Percentiles rank a stretch among this genome's conserved stretches.
These are phyloP conservation scores for Passer montanus DNA, from an alignment of 2,113 vertebrate species.

Conservation along the genomic window DNA sequence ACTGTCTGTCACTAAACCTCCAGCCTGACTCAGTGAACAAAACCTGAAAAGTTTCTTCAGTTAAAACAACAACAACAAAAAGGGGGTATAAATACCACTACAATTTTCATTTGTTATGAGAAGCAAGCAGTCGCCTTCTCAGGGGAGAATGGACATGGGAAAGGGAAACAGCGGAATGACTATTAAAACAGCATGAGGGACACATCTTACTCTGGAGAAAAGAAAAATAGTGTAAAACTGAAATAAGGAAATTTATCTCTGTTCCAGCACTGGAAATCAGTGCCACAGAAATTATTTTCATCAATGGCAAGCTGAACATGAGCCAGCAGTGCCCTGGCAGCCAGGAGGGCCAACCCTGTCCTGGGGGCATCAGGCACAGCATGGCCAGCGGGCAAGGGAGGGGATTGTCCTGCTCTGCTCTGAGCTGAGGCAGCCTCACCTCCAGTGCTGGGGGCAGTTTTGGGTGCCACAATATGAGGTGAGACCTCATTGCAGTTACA, in stretches of 20 bases:
- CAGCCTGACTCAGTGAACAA: neutral
- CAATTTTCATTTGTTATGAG: neutral
- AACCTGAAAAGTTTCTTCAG: neutral
- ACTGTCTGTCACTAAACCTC: neutral
- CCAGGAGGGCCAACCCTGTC: rapidly evolving
- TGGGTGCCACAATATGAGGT: rapidly evolving
- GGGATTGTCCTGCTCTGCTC: neutral
- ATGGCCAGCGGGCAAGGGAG: neutral
- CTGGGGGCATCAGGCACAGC: neutral
- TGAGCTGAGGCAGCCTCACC: rapidly evolving
- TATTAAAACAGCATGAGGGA: neutral
- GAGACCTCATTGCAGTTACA: neutral
- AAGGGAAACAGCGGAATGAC: neutral
- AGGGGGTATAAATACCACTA: neutral
- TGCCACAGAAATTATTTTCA: neutral
- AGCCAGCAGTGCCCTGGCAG: neutral
- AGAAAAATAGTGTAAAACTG: neutral
- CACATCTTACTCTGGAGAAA: neutral
- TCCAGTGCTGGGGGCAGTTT: rapidly evolving
- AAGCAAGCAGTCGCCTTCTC: neutral
- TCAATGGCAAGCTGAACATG: neutral
- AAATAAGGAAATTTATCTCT: neutral
- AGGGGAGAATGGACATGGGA: neutral
- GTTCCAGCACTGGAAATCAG: neutral
- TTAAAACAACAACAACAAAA: neutral